Evolutionary conservation across 2,113 vertebrate species (phyloP), one percentile per base, ranked within the genome.

Genomic region (Sorex fumeus): DNA sequence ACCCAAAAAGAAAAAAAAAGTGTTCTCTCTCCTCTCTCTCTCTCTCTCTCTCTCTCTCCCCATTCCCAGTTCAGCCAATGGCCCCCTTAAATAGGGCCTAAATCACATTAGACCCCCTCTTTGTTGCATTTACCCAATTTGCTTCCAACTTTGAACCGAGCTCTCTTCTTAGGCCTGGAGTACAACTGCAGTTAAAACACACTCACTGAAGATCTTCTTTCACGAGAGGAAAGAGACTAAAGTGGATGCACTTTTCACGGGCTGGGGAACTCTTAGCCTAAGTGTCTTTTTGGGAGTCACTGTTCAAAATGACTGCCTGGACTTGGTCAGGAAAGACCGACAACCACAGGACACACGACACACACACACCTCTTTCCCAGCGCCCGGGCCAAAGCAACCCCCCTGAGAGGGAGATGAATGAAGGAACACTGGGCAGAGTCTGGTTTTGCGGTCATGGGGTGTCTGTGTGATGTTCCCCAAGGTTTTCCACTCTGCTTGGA

Each of bases 151-250:
- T 93, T 34, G 89, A 96, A 50, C 91, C 93, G 57, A 60, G 64
- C 80, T 92, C 70, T 87, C 78, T 97, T 94, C 96, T 96, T 94
- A 85, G 92, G 27, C 79, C 64, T 83, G 95, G 94, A 97, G 95
- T 93, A 92, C 92, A 94, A 93, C 28, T 50, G 79, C 84, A 96
- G 88, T 92, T 90, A 91, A 94, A 95, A 90, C 92, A 91, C 53
- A 28, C 8, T 87, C 95, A 57, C 87, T 70, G 91, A 40, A 97
- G 80, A 84, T 92, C 96, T 96, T 62, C 77, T 97, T 96, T 95
- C 93, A 53, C 88, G 75, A 57, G 84, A 69, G 76, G 53, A 71
- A 83, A 87, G 88, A 80, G 95, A 94, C 89, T 87, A 90, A 93
- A 96, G 92, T 93, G 93, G 91, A 82, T 94, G 91, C 60, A 91